Percentiles rank a stretch among this genome's conserved stretches.
Evolutionary conservation across 2,888 invertebrate species (phyloP).

Genomic region (Lepidocyrtoides sp.): DNA sequence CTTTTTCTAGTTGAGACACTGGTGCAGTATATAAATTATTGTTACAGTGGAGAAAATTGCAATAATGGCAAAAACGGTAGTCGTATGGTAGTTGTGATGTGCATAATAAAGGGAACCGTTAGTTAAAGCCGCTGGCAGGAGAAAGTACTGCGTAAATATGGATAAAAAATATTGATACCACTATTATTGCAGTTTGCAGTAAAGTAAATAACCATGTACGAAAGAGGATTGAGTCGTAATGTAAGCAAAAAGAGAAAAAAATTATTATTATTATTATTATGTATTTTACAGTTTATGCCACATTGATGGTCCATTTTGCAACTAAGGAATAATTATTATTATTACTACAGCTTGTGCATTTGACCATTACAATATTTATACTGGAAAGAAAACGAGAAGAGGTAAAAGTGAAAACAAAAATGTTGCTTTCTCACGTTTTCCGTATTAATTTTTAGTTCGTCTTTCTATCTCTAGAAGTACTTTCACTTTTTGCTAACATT

Average conservation of each 20-base stretch:
- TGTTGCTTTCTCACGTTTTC: neutral
- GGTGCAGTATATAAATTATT: neutral
- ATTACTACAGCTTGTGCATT: neutral
- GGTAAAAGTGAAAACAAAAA: neutral
- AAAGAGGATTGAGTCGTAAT: too few species aligned
- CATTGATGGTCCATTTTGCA: neutral
- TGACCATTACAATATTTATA: neutral
- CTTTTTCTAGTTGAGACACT: neutral
- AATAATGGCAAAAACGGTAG: neutral
- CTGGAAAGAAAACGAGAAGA: neutral
- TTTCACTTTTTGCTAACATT: neutral
- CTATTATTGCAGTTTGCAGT: neutral
- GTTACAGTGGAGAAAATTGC: neutral
- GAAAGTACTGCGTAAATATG: neutral
- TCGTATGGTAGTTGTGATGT: neutral
- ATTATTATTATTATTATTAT: too few species aligned
- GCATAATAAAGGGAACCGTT: neutral
- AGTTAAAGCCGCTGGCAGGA: neutral
- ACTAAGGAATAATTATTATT: too few species aligned
- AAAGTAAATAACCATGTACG: slow-evolving; percentile 16
- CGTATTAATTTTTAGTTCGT: neutral
- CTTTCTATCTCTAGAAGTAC: neutral
- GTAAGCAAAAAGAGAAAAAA: neutral
- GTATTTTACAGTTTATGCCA: neutral
- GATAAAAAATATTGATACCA: neutral